A percentile compares a stretch with the other conserved stretches of the same genome.
phyloP scores from a whole-genome alignment of 2,113 vertebrate species.

The Acrocephalus kingi region DNA sequence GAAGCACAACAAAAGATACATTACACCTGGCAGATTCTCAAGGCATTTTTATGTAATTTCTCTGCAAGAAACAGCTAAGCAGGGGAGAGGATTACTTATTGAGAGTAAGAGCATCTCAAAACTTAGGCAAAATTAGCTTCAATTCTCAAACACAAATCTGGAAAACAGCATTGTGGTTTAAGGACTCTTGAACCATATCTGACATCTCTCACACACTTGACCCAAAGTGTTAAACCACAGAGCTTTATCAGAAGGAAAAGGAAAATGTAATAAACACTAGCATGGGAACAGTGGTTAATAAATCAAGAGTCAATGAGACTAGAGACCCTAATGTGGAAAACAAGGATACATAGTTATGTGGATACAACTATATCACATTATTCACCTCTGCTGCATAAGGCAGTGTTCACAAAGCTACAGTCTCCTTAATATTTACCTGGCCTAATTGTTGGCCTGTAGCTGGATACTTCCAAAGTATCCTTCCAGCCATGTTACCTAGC shows the following conservation, averaged over 20 bases:
- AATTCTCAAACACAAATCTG: neutral
- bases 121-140: neutral
- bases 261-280: neutral
- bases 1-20: neutral
- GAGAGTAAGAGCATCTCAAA: neutral
- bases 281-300: neutral
- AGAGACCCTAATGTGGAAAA: neutral
- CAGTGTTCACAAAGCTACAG: neutral
- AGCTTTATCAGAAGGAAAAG: neutral
- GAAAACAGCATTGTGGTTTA: neutral
- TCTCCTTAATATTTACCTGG: neutral
- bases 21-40: neutral
- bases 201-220: neutral
- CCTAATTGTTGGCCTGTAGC: neutral
- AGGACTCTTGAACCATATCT: neutral
- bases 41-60: neutral
- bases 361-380: neutral
- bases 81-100: neutral
- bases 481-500: neutral
- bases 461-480: neutral
- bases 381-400: neutral
- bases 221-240: neutral
- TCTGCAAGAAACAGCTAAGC: neutral
- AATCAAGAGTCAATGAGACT: neutral
- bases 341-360: neutral